Conservation (phyloP, 1,140 invertebrate species). For the Euschistus heros region DNA sequence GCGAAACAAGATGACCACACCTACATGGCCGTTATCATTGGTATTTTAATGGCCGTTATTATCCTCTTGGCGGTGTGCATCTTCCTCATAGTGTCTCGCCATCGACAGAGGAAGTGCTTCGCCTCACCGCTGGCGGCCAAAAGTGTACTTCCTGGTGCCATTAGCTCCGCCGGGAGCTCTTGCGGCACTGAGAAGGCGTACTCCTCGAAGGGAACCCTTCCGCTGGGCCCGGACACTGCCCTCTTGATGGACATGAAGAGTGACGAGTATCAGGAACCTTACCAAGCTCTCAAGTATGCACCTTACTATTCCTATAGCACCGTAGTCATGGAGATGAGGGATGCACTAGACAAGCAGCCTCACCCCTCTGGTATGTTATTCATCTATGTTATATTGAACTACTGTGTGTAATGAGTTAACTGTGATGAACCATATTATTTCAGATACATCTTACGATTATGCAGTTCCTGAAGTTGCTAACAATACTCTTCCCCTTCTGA, state of each 20-base stretch:
- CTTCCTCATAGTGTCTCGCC: slow-evolving; percentile 63
- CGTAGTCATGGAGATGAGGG: slow-evolving; percentile 64
- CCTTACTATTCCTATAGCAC: slow-evolving; percentile 70
- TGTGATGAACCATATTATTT: background rate
- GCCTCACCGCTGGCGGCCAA: slow-evolving; percentile 59
- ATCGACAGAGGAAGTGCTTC: slow-evolving; percentile 65
- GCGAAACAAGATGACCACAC: slow-evolving; percentile 59
- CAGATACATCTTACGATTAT: slow-evolving; percentile 50
- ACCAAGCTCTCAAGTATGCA: slow-evolving; percentile 61
- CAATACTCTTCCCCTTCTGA: slow-evolving; percentile 52
- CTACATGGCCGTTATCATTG: slow-evolving; percentile 71
- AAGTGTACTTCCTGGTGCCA: slow-evolving; percentile 28
- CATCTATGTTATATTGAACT: slow-evolving; percentile 24
- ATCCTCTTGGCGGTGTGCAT: slow-evolving; percentile 60
- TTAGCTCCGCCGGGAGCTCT: slow-evolving; percentile 35
- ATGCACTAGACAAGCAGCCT: slow-evolving; percentile 47
- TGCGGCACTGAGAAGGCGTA: slow-evolving; percentile 40
- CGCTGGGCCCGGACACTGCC: slow-evolving; percentile 41
- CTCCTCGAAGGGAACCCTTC: slow-evolving; percentile 35
- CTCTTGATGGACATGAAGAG: slow-evolving; percentile 44
- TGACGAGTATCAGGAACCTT: slow-evolving; percentile 69
- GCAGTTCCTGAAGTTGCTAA: slow-evolving; percentile 61
- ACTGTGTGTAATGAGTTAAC: background rate
- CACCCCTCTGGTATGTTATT: slow-evolving; percentile 39
- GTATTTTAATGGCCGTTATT: slow-evolving; percentile 65